Evolutionary conservation across 1,140 invertebrate genomes (phyloP).

Genomic region (Cydia strobilella): DNA sequence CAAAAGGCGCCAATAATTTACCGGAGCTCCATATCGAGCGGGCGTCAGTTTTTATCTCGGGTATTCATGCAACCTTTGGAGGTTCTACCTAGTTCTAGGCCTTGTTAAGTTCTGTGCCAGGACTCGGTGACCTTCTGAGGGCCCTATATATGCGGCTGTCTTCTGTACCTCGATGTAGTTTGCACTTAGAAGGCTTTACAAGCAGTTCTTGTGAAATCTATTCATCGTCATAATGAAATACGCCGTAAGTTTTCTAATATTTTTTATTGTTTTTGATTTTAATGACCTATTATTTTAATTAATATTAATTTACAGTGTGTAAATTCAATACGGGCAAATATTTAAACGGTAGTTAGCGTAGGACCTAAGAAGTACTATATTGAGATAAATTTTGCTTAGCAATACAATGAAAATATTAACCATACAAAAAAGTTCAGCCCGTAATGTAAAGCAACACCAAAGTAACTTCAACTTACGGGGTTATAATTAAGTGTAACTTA

Average conservation of each 20-base stretch:
- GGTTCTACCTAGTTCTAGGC: constrained; percentile 49
- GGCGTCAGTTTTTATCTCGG: constrained; percentile 42
- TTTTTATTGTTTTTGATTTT: background rate
- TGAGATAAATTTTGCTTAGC: too few species aligned
- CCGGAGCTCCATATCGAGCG: background rate
- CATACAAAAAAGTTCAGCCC: too few species aligned
- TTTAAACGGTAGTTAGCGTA: too few species aligned
- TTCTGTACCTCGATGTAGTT: constrained; percentile 64
- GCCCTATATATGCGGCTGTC: constrained; percentile 61
- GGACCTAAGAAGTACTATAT: too few species aligned
- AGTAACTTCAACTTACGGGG: too few species aligned
- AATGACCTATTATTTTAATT: too few species aligned
- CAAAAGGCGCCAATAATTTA: background rate
- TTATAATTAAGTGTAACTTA: too few species aligned
- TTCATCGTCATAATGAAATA: constrained; percentile 69
- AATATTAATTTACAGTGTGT: too few species aligned
- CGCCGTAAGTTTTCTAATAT: constrained; percentile 57
- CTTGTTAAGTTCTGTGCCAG: constrained; percentile 38
- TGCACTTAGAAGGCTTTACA: constrained; percentile 67
- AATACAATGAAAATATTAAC: too few species aligned
- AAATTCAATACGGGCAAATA: too few species aligned
- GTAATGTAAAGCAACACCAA: too few species aligned
- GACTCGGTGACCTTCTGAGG: constrained; percentile 62
- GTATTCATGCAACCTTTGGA: constrained; percentile 66
- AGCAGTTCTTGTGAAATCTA: constrained; percentile 73